Conservation (phyloP, 2,797 vertebrate species). For the Ptychobarbus kaznakovi region DNA sequence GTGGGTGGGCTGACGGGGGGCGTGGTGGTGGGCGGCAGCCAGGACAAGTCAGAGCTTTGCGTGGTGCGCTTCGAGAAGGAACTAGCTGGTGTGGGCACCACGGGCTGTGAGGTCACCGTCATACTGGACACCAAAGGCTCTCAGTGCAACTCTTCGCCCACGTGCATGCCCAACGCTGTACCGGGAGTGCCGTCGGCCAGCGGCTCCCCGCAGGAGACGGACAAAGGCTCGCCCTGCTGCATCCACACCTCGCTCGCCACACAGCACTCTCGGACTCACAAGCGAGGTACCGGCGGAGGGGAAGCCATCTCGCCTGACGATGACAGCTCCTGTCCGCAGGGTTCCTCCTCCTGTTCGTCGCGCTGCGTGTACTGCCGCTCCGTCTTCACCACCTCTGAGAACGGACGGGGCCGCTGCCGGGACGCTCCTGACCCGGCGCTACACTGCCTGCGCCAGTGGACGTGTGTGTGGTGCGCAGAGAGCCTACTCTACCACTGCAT, state of each 20-base stretch:
- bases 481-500: conserved; percentile 95
- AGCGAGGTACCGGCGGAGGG: conserved; percentile 73
- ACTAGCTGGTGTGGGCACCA: conserved; percentile 75
- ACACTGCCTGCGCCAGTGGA: conserved; percentile 89
- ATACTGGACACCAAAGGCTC: conserved; percentile 80
- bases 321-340: conserved; percentile 83
- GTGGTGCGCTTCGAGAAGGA: conserved; percentile 90
- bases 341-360: conserved; percentile 79
- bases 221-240: conserved; percentile 83
- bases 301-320: conserved; percentile 80
- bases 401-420: conserved; percentile 89
- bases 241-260: conserved; percentile 82
- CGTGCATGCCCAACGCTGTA: conserved; percentile 77
- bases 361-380: conserved; percentile 93
- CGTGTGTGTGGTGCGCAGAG: conserved; percentile 94
- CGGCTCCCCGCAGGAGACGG: conserved; percentile 79
- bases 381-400: conserved; percentile 87
- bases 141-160: conserved; percentile 77
- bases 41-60: conserved; percentile 83
- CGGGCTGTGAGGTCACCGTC: conserved; percentile 78
- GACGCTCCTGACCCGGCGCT: conserved; percentile 91
- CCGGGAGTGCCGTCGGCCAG: conserved; percentile 76
- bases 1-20: conserved; percentile 81
- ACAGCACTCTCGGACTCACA: conserved; percentile 81
- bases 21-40: conserved; percentile 72